Evolutionary conservation across 2,888 invertebrate species (phyloP), one percentile per base, ranked within the genome.

Genomic region (Miltochrista miniata): DNA sequence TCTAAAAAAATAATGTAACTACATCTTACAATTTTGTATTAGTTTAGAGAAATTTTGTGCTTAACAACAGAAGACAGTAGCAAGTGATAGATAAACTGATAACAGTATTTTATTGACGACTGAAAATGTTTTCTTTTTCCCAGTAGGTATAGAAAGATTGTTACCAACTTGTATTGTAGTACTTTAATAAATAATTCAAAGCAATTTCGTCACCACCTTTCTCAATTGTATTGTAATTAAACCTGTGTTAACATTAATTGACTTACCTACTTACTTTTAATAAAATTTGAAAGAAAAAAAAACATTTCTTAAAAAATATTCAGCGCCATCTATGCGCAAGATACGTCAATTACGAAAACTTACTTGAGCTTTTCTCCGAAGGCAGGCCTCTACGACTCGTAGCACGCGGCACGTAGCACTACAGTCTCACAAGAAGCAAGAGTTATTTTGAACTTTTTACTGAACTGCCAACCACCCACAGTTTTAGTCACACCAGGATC

Each of bases 371-470:
- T 77, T 75, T 70, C 74, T 69, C 57, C 48, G 38, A 64, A 71
- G 69, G 64, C 68, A 69, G 40, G 65, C 54, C 50, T 74, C 79
- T 79, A 80, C 81, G 78, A 68, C 42, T 56, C 84, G 89, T 85
- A 87, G 83, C 81, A 61, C 68, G 61, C 69, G 63, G 59, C 62
- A 60, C 76, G 82, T 79, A 81, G 81, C 82, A 81, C 83, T 68
- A 61, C 54, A 74, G 73, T 69, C 62, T 69, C 74, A 75, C 73
- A 74, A 73, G 74, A 74, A 74, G 70, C 66, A 73, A 75, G 13
- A 35, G 43, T 45, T 18, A n/a, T 34, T 45, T n/a, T 45, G 29
- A 13, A 18, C 29, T 31, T 13, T 34, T 42, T 12, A 37, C 9
- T 38, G 13, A 11, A 13, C 31, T 24, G 68, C 55, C 18, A 53